Conservation (phyloP, 2,113 vertebrate species). For the Ramphastos sulfuratus region DNA sequence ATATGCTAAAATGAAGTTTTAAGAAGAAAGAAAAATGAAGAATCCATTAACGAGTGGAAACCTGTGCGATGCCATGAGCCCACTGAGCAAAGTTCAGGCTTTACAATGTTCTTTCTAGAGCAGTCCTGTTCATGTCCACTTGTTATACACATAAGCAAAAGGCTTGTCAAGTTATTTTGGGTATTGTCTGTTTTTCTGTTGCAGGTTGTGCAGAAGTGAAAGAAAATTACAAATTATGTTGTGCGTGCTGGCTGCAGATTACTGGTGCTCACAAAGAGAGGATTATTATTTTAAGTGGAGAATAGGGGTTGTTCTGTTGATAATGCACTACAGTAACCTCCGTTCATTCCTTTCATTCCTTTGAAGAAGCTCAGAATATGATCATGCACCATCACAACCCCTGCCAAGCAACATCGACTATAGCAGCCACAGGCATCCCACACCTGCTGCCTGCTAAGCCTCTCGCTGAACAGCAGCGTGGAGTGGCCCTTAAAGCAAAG, state of each 20-base stretch:
- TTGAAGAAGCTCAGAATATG: constrained; percentile 59
- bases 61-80: accelerated
- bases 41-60: neutral
- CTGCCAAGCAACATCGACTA: neutral
- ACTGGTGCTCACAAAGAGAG: constrained; percentile 46
- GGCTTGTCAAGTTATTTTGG: neutral
- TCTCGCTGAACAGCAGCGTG: neutral
- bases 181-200: neutral
- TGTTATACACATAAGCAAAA: neutral
- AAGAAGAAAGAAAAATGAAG: neutral
- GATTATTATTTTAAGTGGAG: constrained; percentile 51
- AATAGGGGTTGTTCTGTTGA: constrained; percentile 17
- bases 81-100: neutral
- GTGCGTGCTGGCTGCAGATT: constrained; percentile 19
- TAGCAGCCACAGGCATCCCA: constrained; percentile 34
- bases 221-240: constrained; percentile 35
- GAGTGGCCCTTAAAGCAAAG: constrained; percentile 50
- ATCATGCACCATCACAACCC: neutral
- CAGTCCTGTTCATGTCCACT: neutral
- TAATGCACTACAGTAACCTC: constrained; percentile 53
- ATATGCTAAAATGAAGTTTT: neutral
- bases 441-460: constrained; percentile 57
- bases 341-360: constrained; percentile 69
- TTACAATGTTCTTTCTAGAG: neutral
- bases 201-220: constrained; percentile 27